These are phyloP conservation scores for Celastrina argiolus DNA, from an alignment of 2,888 invertebrate species.

Conservation along the genomic window DNA sequence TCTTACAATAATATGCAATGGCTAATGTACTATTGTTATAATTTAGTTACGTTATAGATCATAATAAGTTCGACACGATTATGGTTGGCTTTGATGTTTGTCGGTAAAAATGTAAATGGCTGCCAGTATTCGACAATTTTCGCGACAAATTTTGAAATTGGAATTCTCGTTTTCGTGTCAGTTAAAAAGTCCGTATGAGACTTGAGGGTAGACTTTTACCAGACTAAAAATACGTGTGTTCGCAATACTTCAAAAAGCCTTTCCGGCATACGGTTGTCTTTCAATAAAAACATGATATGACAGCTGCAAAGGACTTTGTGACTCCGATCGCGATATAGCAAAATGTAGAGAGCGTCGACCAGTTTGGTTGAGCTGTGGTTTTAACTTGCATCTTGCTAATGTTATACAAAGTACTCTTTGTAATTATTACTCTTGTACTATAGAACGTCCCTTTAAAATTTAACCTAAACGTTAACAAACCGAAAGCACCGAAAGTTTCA, in stretches of 20 bases:
- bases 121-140: background rate
- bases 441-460: no score
- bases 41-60: no score
- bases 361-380: background rate
- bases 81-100: no score
- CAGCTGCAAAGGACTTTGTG: conserved; percentile 7
- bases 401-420: no score
- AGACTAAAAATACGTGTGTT: conserved; percentile 1
- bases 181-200: background rate
- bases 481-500: no score
- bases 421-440: no score
- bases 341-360: background rate
- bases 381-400: background rate
- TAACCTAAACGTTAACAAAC: no score
- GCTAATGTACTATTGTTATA: no score
- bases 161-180: background rate
- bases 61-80: no score
- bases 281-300: conserved; percentile 8
- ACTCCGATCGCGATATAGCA: background rate
- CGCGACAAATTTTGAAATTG: background rate
- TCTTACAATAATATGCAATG: no score
- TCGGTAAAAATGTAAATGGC: no score
- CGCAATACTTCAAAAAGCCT: conserved; percentile 5
- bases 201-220: background rate
- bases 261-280: conserved; percentile 12